These are phyloP conservation scores for Parapristionchus giblindavisi DNA, from an alignment of 2,888 invertebrate species.

Conservation along the genomic window DNA sequence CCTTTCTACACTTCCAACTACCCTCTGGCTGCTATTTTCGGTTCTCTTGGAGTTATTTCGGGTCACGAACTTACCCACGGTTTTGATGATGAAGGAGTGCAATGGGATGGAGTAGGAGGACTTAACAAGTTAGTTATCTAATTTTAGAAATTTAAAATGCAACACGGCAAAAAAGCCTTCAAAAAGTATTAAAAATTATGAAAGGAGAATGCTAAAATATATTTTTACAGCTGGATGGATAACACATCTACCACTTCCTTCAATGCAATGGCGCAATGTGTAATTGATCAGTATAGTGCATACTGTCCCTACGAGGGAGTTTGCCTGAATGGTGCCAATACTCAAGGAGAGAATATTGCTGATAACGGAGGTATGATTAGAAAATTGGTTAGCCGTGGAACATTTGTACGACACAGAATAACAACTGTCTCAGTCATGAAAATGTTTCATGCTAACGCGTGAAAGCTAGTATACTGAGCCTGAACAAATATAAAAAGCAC, in stretches of 20 bases:
- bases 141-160: no score
- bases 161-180: no score
- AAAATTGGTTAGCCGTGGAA: no score
- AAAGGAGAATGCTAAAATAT: no score
- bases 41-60: constrained; percentile 89
- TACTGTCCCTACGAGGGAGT: constrained; percentile 62
- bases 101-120: constrained; percentile 59
- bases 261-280: constrained; percentile 57
- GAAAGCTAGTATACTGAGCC: no score
- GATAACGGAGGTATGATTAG: constrained; percentile 72
- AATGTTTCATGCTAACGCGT: no score
- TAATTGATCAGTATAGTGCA: constrained; percentile 55
- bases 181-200: no score
- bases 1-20: constrained; percentile 63
- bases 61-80: constrained; percentile 95
- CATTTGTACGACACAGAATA: no score
- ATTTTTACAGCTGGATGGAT: constrained; percentile 56
- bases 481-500: neutral
- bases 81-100: constrained; percentile 81
- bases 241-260: constrained; percentile 47
- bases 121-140: constrained; percentile 43
- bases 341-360: constrained; percentile 75
- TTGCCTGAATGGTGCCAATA: constrained; percentile 71
- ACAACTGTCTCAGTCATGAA: no score
- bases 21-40: constrained; percentile 75